Percentiles rank a stretch among this genome's conserved stretches.
Evolutionary conservation across 2,113 vertebrate species (phyloP).

Genomic region (Leiothrix lutea): DNA sequence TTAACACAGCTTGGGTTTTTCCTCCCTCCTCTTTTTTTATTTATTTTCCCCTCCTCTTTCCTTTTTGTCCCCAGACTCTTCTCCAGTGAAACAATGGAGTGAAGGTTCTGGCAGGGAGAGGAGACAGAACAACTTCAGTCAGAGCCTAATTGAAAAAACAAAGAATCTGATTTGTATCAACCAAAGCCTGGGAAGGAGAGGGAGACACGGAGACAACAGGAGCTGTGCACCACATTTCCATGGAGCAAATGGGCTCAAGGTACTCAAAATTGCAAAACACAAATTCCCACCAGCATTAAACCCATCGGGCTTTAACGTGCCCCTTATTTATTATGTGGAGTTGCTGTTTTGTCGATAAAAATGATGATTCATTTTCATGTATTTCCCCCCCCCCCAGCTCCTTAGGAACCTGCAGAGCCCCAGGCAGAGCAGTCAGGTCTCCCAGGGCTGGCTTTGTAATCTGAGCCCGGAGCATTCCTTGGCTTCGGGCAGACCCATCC

Average conservation of each 20-base stretch:
- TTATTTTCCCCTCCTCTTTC: background rate
- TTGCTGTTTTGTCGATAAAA: background rate
- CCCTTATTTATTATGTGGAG: background rate
- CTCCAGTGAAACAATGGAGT: background rate
- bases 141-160: slow-evolving; percentile 25
- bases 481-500: background rate
- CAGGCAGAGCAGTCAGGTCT: background rate
- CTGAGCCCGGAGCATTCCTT: background rate
- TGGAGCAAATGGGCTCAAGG: background rate
- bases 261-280: background rate
- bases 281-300: background rate
- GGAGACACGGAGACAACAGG: background rate
- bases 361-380: fast-evolving
- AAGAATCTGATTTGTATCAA: background rate
- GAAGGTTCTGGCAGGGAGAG: background rate
- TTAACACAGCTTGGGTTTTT: background rate
- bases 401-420: background rate
- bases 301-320: background rate
- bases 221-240: background rate
- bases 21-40: background rate
- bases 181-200: background rate
- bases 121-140: slow-evolving; percentile 21
- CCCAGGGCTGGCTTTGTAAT: slow-evolving; percentile 8
- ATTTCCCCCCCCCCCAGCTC: background rate
- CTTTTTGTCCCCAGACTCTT: background rate